Percentiles rank a stretch among this genome's conserved stretches.
phyloP scores from a whole-genome alignment of 1,140 invertebrate genomes.

The Bilobella aurantiaca region DNA sequence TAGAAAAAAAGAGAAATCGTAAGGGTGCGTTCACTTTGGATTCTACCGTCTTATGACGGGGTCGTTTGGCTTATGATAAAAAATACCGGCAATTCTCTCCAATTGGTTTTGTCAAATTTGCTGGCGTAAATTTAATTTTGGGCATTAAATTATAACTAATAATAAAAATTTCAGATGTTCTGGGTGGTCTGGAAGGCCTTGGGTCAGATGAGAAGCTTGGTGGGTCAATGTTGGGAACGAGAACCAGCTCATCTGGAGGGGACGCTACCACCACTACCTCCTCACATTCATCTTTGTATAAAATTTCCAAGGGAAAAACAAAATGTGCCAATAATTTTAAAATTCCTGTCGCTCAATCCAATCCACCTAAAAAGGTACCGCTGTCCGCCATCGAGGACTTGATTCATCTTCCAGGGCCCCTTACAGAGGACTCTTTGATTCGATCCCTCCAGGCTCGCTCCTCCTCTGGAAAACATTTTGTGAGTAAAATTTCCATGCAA shows the following conservation, averaged over 20 bases:
- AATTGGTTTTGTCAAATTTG: too few species aligned
- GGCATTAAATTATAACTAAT: too few species aligned
- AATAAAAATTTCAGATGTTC: constrained; percentile 25
- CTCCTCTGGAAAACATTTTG: constrained; percentile 72
- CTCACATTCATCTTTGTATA: constrained; percentile 25
- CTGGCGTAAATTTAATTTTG: too few species aligned
- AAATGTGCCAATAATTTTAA: constrained; percentile 10
- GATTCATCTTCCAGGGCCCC: constrained; percentile 77
- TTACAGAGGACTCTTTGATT: constrained; percentile 86
- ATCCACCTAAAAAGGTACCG: constrained; percentile 13
- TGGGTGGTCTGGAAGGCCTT: constrained; percentile 12
- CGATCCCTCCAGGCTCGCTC: constrained; percentile 80
- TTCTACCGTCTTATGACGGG: too few species aligned
- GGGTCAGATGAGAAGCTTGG: constrained; percentile 15
- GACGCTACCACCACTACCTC: constrained; percentile 27
- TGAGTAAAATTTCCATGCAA: constrained; percentile 47
- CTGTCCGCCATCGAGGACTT: constrained; percentile 63
- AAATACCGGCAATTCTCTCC: too few species aligned
- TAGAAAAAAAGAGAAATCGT: too few species aligned
- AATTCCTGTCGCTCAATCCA: neutral
- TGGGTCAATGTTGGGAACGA: constrained; percentile 27
- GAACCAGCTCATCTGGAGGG: constrained; percentile 26
- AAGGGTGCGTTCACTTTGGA: too few species aligned
- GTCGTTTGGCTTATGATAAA: too few species aligned
- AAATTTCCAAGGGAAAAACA: constrained; percentile 14